Conservation (phyloP, 64 coral and sea anemone species). For the Porites lutea region DNA sequence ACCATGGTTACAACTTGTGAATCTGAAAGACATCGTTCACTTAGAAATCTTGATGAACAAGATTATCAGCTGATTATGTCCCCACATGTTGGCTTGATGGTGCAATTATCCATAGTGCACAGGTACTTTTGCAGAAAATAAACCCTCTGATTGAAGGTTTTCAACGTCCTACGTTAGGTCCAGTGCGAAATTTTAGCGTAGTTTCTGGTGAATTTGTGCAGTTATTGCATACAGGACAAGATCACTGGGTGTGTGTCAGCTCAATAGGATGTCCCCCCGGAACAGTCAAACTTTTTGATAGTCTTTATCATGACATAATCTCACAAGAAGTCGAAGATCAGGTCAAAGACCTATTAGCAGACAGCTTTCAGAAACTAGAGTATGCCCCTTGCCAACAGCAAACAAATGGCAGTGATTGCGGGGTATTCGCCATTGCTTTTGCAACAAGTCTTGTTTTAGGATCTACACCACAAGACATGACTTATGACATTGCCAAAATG, state of each 20-base stretch:
- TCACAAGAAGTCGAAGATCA: slow-evolving; percentile 56
- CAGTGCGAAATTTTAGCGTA: slow-evolving; percentile 8
- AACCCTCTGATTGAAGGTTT: slow-evolving; percentile 1
- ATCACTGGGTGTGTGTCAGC: slow-evolving; percentile 52
- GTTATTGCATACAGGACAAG: slow-evolving; percentile 18
- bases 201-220: slow-evolving; percentile 49
- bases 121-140: slow-evolving; percentile 7
- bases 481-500: slow-evolving; percentile 44
- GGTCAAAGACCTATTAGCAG: background rate
- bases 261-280: slow-evolving; percentile 24
- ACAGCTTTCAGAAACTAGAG: background rate
- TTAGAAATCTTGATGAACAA: slow-evolving; percentile 33
- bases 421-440: slow-evolving; percentile 55
- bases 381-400: slow-evolving; percentile 44
- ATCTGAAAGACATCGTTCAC: slow-evolving; percentile 25
- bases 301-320: slow-evolving; percentile 54
- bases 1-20: slow-evolving; percentile 56
- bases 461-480: slow-evolving; percentile 5
- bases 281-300: slow-evolving; percentile 22
- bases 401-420: slow-evolving; percentile 48
- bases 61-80: slow-evolving; percentile 53
- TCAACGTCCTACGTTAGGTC: slow-evolving; percentile 14
- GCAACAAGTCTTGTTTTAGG: slow-evolving; percentile 40
- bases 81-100: slow-evolving; percentile 55
- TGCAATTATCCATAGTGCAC: slow-evolving; percentile 38